These are phyloP conservation scores for Brevimyrus niger DNA, from an alignment of 2,113 vertebrate species.

Conservation along the genomic window DNA sequence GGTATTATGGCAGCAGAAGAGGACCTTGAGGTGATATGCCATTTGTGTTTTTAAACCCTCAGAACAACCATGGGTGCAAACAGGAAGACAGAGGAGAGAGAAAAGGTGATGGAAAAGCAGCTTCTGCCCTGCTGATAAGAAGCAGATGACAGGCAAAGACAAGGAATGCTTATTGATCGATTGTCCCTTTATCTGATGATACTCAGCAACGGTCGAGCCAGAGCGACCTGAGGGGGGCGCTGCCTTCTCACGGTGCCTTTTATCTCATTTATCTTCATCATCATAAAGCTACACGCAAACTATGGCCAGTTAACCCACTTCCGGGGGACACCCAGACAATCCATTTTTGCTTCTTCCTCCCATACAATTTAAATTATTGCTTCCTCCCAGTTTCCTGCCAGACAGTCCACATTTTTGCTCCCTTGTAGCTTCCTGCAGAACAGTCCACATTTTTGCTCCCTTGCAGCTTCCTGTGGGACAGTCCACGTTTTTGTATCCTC, in stretches of 20 bases:
- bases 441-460: too few relatives aligned
- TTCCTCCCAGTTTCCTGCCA: not conserved
- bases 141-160: slow-evolving; percentile 61
- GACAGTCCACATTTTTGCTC: not conserved
- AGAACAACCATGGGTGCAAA: not conserved
- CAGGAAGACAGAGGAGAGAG: not conserved
- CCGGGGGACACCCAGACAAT: not conserved
- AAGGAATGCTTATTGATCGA: slow-evolving; percentile 67
- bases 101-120: slow-evolving; percentile 47
- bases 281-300: slow-evolving; percentile 9
- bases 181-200: slow-evolving; percentile 59
- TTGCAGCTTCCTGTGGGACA: not conserved
- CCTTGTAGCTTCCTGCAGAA: not conserved
- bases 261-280: slow-evolving; percentile 22
- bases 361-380: not conserved
- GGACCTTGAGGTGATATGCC: not conserved
- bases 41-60: not conserved
- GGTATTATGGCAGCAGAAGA: not conserved
- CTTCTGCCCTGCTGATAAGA: slow-evolving; percentile 56
- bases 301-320: not conserved
- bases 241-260: slow-evolving; percentile 39
- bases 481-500: not conserved
- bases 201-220: slow-evolving; percentile 53
- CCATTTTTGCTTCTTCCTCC: not conserved
- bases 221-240: slow-evolving; percentile 43